These are phyloP conservation scores for Acromyrmex echinatior DNA, from an alignment of 1,140 invertebrate genomes.

Conservation along the genomic window DNA sequence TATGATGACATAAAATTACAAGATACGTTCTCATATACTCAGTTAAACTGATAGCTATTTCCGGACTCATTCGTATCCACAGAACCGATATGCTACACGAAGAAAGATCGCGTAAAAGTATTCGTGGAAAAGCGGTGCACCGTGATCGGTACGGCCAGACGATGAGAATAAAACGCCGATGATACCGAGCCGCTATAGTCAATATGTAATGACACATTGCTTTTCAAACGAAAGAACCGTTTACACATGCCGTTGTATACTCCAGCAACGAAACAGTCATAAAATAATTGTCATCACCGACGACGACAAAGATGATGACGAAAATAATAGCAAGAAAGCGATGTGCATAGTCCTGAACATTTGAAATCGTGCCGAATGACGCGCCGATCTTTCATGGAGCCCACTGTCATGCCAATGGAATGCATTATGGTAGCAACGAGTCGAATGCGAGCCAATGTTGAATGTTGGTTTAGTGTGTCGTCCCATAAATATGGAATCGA, in stretches of 20 bases:
- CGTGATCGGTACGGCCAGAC: background rate
- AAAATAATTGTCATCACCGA: background rate
- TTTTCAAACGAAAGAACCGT: slow-evolving; percentile 45
- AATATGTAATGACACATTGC: slow-evolving; percentile 76
- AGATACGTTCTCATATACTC: slow-evolving; percentile 48
- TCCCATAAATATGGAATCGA: too few species aligned
- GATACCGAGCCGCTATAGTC: slow-evolving; percentile 33
- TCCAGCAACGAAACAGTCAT: background rate
- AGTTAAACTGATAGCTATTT: slow-evolving; percentile 31
- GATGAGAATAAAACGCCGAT: background rate
- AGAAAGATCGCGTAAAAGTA: slow-evolving; percentile 13
- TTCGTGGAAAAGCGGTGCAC: slow-evolving; percentile 39
- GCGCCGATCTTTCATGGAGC: slow-evolving; percentile 84
- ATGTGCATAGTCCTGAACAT: slow-evolving; percentile 29
- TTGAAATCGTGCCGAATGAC: slow-evolving; percentile 77
- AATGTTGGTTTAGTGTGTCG: too few species aligned
- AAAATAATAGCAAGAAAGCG: slow-evolving; percentile 25
- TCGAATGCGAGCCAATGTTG: slow-evolving; percentile 63
- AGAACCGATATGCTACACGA: background rate
- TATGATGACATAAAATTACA: background rate
- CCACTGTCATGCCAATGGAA: slow-evolving; percentile 83
- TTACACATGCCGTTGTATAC: background rate
- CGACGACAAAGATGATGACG: background rate
- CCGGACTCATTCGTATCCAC: slow-evolving; percentile 12
- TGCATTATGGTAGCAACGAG: slow-evolving; percentile 77